A percentile compares a stretch with the other conserved stretches of the same genome.
phyloP scores from a whole-genome alignment of 2,888 invertebrate species.

The Elegia similella region DNA sequence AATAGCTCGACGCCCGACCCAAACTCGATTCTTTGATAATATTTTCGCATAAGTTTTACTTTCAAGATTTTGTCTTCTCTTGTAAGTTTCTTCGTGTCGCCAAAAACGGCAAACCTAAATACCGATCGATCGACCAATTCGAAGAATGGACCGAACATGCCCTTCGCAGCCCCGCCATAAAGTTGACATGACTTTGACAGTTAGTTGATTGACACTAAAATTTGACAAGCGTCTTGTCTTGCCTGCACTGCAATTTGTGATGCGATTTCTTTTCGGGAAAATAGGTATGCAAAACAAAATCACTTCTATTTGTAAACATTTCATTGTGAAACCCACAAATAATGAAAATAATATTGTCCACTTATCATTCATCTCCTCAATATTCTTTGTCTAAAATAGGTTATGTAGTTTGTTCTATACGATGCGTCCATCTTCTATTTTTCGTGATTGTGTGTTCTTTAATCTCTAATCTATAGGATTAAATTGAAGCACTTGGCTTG shows the following conservation, averaged over 20 bases:
- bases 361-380: background rate
- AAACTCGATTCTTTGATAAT: no score
- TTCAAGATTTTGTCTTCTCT: no score
- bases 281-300: constrained; percentile 14
- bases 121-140: no score
- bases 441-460: background rate
- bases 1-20: no score
- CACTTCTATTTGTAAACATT: background rate
- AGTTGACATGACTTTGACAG: background rate
- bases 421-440: constrained; percentile 1
- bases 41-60: no score
- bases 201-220: background rate
- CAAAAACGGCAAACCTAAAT: no score
- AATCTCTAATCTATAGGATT: background rate
- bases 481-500: background rate
- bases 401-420: constrained; percentile 2
- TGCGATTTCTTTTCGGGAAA: constrained; percentile 13
- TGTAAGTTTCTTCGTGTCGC: no score
- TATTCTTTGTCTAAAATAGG: background rate
- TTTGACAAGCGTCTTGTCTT: constrained; percentile 13
- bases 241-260: constrained; percentile 5
- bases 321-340: background rate
- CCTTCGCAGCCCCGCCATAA: background rate
- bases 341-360: background rate
- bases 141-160: no score